A percentile compares a stretch with the other conserved stretches of the same genome.
Evolutionary conservation across 2,888 invertebrate species (phyloP).

Genomic region (Notodonta dromedarius): DNA sequence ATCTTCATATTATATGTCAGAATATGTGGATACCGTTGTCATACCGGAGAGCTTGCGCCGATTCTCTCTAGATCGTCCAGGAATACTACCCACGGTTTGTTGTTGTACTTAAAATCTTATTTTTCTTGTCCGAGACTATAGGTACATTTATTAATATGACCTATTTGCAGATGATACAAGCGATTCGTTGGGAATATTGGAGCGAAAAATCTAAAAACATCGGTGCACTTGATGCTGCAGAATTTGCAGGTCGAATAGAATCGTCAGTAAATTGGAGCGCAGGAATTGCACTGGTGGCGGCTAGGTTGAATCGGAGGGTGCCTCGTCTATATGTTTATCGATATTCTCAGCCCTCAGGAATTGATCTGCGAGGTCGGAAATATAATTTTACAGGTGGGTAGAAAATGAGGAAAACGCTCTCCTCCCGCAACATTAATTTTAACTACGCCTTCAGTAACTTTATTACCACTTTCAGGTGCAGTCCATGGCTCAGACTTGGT

Average conservation of each 20-base stretch:
- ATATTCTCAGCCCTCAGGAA: conserved; percentile 76
- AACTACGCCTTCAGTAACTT: conserved; percentile 10
- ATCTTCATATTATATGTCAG: conserved; percentile 72
- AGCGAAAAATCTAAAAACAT: conserved; percentile 54
- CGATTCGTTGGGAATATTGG: conserved; percentile 85
- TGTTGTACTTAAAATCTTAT: neutral
- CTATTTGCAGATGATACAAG: conserved; percentile 62
- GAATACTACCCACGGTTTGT: conserved; percentile 55
- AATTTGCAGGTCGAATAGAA: conserved; percentile 81
- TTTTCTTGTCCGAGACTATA: neutral
- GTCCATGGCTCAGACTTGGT: conserved; percentile 87
- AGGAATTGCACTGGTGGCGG: conserved; percentile 81
- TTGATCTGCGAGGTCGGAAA: conserved; percentile 69
- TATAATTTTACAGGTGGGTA: conserved; percentile 80
- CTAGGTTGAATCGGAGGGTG: conserved; percentile 76
- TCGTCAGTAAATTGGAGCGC: conserved; percentile 84
- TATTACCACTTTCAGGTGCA: conserved; percentile 72
- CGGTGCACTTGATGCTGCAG: conserved; percentile 65
- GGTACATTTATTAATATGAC: conserved; percentile 1
- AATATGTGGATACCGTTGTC: conserved; percentile 83
- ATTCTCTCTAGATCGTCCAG: conserved; percentile 56
- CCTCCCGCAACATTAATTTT: too few species aligned
- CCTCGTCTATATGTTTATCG: conserved; percentile 83
- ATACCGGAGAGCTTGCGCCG: conserved; percentile 84
- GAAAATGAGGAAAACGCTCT: neutral